Conservation (phyloP, 2,113 vertebrate genomes). For the Eptatretus burgeri region DNA sequence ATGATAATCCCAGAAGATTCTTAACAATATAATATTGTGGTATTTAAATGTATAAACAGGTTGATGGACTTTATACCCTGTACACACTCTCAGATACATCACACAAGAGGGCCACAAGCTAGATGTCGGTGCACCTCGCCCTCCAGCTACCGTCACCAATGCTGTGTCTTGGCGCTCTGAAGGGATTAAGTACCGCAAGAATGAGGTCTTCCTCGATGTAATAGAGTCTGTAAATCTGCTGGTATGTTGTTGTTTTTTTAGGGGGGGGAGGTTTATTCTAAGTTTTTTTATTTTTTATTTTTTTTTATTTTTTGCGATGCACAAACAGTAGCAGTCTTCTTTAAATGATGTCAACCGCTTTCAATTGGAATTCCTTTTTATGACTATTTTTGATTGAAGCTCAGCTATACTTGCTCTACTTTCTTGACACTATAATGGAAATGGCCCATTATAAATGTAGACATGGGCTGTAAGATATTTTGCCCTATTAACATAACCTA, state of each 20-base stretch:
- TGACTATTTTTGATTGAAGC: background rate
- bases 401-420: background rate
- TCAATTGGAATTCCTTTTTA: too few species aligned
- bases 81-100: conserved; percentile 37
- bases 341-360: background rate
- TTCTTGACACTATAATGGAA: background rate
- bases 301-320: background rate
- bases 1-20: too few species aligned
- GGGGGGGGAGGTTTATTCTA: too few species aligned
- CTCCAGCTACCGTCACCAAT: conserved; percentile 78
- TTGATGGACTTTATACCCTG: too few species aligned
- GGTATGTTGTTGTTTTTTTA: conserved; percentile 21
- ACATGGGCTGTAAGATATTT: background rate
- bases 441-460: background rate
- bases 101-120: conserved; percentile 96
- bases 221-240: conserved; percentile 93
- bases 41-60: too few species aligned
- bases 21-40: too few species aligned
- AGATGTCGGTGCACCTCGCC: conserved; percentile 83
- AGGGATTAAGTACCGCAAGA: conserved; percentile 96
- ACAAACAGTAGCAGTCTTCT: background rate
- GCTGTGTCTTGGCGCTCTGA: conserved; percentile 94
- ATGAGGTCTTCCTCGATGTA: conserved; percentile 92
- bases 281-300: background rate
- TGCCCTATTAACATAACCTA: background rate